Conservation (phyloP, 2,113 vertebrate species). For the Siniperca knerii region DNA sequence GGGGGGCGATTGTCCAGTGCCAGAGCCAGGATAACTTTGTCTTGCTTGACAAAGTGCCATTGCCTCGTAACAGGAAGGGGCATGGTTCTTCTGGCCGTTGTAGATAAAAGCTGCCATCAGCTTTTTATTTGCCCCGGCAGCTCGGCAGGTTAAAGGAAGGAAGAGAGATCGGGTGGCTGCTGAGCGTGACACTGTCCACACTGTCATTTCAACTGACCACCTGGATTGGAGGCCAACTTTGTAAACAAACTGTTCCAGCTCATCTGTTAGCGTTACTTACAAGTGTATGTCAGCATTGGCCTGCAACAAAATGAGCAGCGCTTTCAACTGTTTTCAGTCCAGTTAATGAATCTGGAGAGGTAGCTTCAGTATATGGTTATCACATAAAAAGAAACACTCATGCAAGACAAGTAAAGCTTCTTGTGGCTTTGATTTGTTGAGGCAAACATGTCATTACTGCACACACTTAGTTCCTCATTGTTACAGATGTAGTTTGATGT, state of each 20-base stretch:
- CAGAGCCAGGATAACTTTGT: conserved; percentile 54
- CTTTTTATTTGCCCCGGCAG: conserved; percentile 4
- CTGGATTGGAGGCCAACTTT: conserved; percentile 53
- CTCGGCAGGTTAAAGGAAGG: conserved; percentile 55
- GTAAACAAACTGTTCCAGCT: conserved; percentile 30
- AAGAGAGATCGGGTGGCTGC: conserved; percentile 43
- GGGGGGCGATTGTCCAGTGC: conserved; percentile 6
- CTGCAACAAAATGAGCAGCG: not conserved
- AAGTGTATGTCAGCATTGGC: not conserved
- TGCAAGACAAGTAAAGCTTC: conserved; percentile 9
- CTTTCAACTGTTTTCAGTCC: conserved; percentile 19
- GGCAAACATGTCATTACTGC: conserved; percentile 17
- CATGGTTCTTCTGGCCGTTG: conserved; percentile 65
- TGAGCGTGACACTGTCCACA: conserved; percentile 47
- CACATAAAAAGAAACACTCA: not conserved
- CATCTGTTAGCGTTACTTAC: not conserved
- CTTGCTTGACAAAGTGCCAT: conserved; percentile 78
- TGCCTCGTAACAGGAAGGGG: conserved; percentile 70
- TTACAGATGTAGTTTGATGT: conserved; percentile 22
- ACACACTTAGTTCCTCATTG: conserved; percentile 6
- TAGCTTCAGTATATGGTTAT: not conserved
- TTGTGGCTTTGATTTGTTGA: conserved; percentile 27
- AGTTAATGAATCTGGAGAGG: conserved; percentile 15
- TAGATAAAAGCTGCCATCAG: conserved; percentile 73
- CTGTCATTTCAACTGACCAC: conserved; percentile 51